These are phyloP conservation scores for Tachina fera DNA, from an alignment of 2,888 invertebrate species.

Conservation along the genomic window DNA sequence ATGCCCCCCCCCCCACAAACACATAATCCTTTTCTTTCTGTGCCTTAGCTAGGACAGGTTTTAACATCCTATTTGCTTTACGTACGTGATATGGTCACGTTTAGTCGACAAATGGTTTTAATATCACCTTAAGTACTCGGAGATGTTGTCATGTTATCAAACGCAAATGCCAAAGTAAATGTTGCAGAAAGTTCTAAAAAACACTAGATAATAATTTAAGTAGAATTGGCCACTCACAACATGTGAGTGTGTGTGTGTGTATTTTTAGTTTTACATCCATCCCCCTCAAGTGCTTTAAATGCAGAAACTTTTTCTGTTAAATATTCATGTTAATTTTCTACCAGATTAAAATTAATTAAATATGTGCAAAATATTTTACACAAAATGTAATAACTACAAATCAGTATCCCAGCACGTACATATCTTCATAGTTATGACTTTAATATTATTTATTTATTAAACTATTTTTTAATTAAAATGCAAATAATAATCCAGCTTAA, in stretches of 20 bases:
- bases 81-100: slow-evolving; percentile 52
- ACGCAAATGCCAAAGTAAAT: not conserved
- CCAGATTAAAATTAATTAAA: slow-evolving; percentile 5
- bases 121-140: slow-evolving; percentile 40
- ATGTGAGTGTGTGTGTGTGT: not conserved
- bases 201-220: slow-evolving; percentile 16
- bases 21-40: slow-evolving; percentile 1
- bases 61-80: slow-evolving; percentile 7
- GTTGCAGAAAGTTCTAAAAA: slow-evolving; percentile 2
- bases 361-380: not conserved
- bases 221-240: slow-evolving; percentile 21
- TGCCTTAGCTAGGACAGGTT: slow-evolving; percentile 3
- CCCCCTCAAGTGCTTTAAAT: slow-evolving; percentile 13
- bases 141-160: slow-evolving; percentile 32
- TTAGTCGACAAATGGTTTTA: slow-evolving; percentile 58
- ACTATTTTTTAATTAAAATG: not conserved
- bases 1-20: not conserved
- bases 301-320: slow-evolving; percentile 16
- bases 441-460: no score
- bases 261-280: slow-evolving; percentile 40
- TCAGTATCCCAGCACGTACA: no score
- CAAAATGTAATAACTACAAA: not conserved
- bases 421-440: no score
- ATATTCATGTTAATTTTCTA: slow-evolving; percentile 24
- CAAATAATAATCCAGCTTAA: no score